Evolutionary conservation across 2,888 invertebrate species (phyloP).

Genomic region (Hypomecis atomaria): DNA sequence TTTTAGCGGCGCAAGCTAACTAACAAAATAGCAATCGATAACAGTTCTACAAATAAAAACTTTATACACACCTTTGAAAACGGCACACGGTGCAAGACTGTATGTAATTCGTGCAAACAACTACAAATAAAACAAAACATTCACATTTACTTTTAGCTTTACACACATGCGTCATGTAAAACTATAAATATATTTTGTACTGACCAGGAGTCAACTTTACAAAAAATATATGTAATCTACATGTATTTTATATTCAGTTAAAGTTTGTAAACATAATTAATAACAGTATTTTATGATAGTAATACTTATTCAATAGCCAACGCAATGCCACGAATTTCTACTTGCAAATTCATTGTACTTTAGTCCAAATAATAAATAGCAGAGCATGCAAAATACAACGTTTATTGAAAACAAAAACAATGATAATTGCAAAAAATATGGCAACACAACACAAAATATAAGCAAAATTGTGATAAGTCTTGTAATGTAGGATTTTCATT

Average conservation of each 20-base stretch:
- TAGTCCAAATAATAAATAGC: too few relatives aligned
- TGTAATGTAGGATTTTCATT: too few relatives aligned
- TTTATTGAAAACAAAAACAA: background rate
- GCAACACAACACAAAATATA: background rate
- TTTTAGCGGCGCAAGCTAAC: too few relatives aligned
- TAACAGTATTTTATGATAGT: too few relatives aligned
- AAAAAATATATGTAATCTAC: background rate
- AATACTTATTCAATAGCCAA: too few relatives aligned
- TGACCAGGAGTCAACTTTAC: background rate
- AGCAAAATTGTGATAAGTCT: too few relatives aligned
- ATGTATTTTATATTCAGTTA: too few relatives aligned
- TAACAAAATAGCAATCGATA: too few relatives aligned
- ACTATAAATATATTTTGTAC: conserved; percentile 2
- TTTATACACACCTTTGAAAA: conserved; percentile 47
- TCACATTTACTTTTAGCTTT: conserved; percentile 40
- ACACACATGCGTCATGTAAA: conserved; percentile 19
- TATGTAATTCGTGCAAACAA: conserved; percentile 43
- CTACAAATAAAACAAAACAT: conserved; percentile 46
- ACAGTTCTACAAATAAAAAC: conserved; percentile 19
- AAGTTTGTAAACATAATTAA: too few relatives aligned
- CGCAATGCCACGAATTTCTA: too few relatives aligned
- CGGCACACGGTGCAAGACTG: conserved; percentile 41
- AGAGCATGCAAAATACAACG: too few relatives aligned
- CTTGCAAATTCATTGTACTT: too few relatives aligned
- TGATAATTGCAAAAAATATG: background rate